phyloP scores from a whole-genome alignment of 2,797 vertebrate species.

The Muscicapa striata region DNA sequence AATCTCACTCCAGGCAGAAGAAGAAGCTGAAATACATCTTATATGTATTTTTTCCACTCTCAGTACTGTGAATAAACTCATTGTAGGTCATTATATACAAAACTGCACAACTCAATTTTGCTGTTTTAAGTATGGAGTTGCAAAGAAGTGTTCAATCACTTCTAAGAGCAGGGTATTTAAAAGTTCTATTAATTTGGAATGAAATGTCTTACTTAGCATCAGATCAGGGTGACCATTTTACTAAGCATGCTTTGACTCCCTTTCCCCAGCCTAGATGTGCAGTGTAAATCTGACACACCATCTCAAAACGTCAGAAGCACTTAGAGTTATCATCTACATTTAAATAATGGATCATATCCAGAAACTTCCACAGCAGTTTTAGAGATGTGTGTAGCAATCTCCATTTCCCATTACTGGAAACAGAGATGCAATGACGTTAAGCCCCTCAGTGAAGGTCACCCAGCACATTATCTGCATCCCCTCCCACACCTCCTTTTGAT shows the following conservation, averaged over 20 bases:
- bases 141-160: constrained; percentile 12
- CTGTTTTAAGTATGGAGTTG: constrained; percentile 23
- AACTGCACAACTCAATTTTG: constrained; percentile 20
- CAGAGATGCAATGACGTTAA: background rate
- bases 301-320: background rate
- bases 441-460: constrained; percentile 18
- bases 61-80: constrained; percentile 5
- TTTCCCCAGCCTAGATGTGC: background rate
- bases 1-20: constrained; percentile 32
- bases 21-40: background rate
- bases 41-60: background rate
- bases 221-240: constrained; percentile 16
- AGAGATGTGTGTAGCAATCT: background rate
- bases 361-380: background rate
- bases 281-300: background rate
- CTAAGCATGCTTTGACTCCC: background rate
- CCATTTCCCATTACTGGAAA: constrained; percentile 26
- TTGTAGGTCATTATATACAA: constrained; percentile 37
- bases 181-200: constrained; percentile 25
- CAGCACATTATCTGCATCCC: background rate
- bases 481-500: constrained; percentile 38
- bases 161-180: constrained; percentile 42
- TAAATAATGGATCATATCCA: background rate
- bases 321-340: background rate
- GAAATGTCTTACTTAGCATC: background rate